Base-by-base conservation (phyloP, 2,888 invertebrate genomes). In the Nysson spinosus region DNA sequence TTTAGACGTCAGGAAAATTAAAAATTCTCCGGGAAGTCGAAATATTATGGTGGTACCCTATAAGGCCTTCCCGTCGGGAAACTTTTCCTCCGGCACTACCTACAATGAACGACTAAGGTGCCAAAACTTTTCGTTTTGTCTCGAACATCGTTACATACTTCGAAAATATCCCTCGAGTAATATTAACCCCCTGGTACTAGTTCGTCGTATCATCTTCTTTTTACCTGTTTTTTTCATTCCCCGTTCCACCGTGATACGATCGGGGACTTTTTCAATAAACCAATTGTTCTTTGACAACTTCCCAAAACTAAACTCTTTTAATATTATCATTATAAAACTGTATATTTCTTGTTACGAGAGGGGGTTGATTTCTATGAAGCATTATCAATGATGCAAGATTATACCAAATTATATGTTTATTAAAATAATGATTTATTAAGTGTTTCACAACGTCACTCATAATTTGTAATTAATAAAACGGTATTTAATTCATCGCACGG, bases 141-240 rank as follows among this genome's bases (percentile, higher is more conserved):
- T 7, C 49, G 20, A 56, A 69, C 57, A 54, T 43, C 52, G 68
- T 69, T 63, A 69, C 30, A 57, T 58, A 65, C 61, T 61, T 57
- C 20, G 60, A 40, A 57, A 60, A 61, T 61, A 61, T 65, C 65
- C 57, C 42, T 9, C 11, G 43, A 44, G 42, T 60, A 22, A 57
- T 57, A 70, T 69, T 65, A 70, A 46, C 57, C 65, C 52, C 50
- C 47, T 55, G 57, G n/a, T 43, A 40, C 32, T 17, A 19, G 17
- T 37, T 39, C 26, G 12, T 26, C 39, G 40, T 35, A 42, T 11
- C 37, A 39, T 34, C 44, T 24, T 14, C 52, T 57, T 47, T 24
- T 12, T 17, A 20, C 22, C 24, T 11, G 0, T 19, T 20, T 39
- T 39, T 20, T 43, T 30, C 26, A 7, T 5, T 11, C 26, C 20